Base-by-base conservation (phyloP, 2,888 invertebrate species). In the Darwinula stevensoni region DNA sequence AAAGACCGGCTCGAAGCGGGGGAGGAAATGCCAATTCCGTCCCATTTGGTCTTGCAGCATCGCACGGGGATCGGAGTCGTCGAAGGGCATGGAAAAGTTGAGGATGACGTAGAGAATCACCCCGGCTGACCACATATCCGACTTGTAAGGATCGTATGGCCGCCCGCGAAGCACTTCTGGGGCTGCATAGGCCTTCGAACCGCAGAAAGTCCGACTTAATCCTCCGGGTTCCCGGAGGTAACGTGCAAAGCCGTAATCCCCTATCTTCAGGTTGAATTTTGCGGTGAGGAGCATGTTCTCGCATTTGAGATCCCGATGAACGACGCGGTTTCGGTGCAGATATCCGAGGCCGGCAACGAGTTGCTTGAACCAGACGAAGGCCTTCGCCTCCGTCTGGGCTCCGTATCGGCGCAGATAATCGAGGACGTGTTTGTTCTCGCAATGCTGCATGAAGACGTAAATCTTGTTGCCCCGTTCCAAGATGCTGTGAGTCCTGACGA, bases 231-330 rank as follows among this genome's bases (percentile, higher is more conserved):
- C 67, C 53, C 58, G n/a, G 52, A 43, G 16, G 37, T 68, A 74
- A 39, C 80, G 58, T 0, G 84, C 75, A 50, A 86, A 86, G 16
- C 88, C 86, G 49, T 88, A 88, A 54, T 88, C 86, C 2, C 82
- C 80, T 33, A 88, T 54, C 50, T 78, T 78, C 13, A 73, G 59
- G 43, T 72, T 73, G 46, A 65, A 67, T 46, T 69, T 67, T 16
- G 57, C 52, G 0, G 70, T 69, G 15, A 72, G 60, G 31, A 71
- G 50, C 31, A 73, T 57, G 44, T 76, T 76, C 51, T 76, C 76
- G 47, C 75, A n/a, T n/a, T n/a, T n/a, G n/a, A n/a, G n/a, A n/a
- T n/a, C n/a, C n/a, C n/a, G n/a, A n/a, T n/a, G n/a, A 75, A 68
- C 69, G 31, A 74, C 64, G 34, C 69, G 65, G 56, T 67, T 54